These are phyloP conservation scores for Trichechus manatus DNA, from an alignment of 2,113 vertebrate genomes.

Conservation along the genomic window DNA sequence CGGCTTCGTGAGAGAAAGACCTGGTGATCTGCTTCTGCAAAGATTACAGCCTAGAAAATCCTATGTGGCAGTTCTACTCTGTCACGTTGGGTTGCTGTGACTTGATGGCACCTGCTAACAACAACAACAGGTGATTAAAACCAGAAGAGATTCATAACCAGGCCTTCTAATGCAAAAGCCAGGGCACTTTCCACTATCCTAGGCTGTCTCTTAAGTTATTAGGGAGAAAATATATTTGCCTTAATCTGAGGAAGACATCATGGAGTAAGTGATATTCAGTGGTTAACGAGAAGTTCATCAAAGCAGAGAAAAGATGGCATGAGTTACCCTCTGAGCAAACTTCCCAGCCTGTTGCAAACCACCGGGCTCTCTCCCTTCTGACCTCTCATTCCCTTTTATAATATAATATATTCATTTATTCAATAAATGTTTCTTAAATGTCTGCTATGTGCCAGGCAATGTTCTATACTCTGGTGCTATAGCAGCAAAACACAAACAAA, in stretches of 20 bases:
- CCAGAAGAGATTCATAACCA: constrained; percentile 31
- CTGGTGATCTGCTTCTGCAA: no score
- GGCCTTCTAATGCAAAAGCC: not conserved
- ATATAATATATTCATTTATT: not conserved
- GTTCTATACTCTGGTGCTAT: not conserved
- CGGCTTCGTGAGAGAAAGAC: no score
- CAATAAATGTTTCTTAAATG: constrained; percentile 47
- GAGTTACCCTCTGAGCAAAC: not conserved
- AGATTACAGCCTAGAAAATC: no score
- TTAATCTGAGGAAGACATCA: not conserved
- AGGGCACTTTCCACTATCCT: not conserved
- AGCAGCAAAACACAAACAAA: not conserved
- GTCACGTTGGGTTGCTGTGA: no score
- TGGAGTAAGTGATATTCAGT: not conserved
- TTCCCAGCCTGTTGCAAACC: not conserved
- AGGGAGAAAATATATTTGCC: not conserved
- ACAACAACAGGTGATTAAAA: constrained; percentile 9
- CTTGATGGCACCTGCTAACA: not conserved
- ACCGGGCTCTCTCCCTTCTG: not conserved
- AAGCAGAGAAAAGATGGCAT: not conserved
- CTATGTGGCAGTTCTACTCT: no score
- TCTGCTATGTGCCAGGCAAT: not conserved
- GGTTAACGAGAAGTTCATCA: not conserved
- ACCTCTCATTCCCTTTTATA: not conserved
- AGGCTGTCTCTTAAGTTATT: not conserved